A percentile compares a stretch with the other conserved stretches of the same genome.
Evolutionary conservation across 2,113 vertebrate genomes (phyloP).

Genomic region (Egretta garzetta): DNA sequence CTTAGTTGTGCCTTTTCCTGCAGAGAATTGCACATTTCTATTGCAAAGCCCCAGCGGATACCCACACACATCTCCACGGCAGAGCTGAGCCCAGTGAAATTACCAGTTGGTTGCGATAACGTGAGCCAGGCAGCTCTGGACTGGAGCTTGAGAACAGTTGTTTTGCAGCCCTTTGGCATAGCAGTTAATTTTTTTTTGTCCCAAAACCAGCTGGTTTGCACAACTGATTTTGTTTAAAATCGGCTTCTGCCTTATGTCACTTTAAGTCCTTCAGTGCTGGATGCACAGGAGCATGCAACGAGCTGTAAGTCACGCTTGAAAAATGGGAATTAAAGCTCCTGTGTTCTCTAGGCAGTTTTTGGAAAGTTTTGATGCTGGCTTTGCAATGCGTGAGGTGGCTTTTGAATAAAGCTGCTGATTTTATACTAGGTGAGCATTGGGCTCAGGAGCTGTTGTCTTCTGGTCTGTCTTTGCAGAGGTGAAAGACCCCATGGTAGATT

Average conservation of each 20-base stretch:
- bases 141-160: background rate
- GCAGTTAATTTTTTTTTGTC: background rate
- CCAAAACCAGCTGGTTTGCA: background rate
- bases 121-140: background rate
- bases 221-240: background rate
- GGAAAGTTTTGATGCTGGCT: background rate
- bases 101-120: background rate
- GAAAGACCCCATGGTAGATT: background rate
- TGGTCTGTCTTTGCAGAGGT: background rate
- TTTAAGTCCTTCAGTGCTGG: background rate
- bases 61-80: background rate
- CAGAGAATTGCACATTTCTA: background rate
- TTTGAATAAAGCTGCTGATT: background rate
- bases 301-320: background rate
- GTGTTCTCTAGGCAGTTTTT: background rate
- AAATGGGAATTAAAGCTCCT: background rate
- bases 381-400: background rate
- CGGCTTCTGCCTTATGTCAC: background rate
- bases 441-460: background rate
- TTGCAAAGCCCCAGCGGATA: background rate
- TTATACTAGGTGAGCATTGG: background rate
- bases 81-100: background rate
- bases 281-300: accelerated
- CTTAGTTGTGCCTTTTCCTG: background rate
- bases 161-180: background rate